phyloP scores from a whole-genome alignment of 2,888 invertebrate species.

The Dioctria linearis region DNA sequence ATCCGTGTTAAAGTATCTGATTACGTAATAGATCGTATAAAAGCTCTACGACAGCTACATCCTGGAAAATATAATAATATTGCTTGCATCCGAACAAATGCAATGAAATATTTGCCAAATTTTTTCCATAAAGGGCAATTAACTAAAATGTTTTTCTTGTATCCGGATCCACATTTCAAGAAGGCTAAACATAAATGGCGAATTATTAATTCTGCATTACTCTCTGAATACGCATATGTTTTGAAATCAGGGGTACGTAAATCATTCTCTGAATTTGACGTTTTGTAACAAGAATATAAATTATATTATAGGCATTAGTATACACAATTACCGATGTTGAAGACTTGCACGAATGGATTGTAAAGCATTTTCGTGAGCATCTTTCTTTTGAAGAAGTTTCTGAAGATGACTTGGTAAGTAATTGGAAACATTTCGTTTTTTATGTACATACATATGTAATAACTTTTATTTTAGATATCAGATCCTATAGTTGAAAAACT shows the following conservation, averaged over 20 bases:
- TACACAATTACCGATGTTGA: conserved; percentile 99
- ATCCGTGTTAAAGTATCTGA: conserved; percentile 98
- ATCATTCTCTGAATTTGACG: too few species aligned
- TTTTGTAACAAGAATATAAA: background rate
- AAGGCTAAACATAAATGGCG: conserved; percentile 99
- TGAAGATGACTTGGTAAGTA: conserved; percentile 82
- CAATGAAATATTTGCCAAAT: conserved; percentile 99
- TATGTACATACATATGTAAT: conserved; percentile 32
- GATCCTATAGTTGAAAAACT: conserved; percentile 93
- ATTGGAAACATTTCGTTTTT: conserved; percentile 19
- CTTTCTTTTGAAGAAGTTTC: conserved; percentile 86
- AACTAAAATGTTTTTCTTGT: conserved; percentile 97
- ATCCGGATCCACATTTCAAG: conserved; percentile 99
- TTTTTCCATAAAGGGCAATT: conserved; percentile 96
- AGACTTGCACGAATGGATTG: conserved; percentile 98
- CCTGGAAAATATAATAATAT: conserved; percentile 90
- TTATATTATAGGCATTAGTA: conserved; percentile 81
- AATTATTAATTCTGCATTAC: conserved; percentile 91
- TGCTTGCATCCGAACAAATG: conserved; percentile 95
- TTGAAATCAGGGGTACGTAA: conserved; percentile 84
- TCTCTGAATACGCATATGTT: conserved; percentile 98
- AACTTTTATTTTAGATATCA: conserved; percentile 74
- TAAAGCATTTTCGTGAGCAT: conserved; percentile 90
- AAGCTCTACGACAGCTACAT: conserved; percentile 84
- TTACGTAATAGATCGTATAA: conserved; percentile 96